Percentiles rank a stretch among this genome's conserved stretches.
These are phyloP conservation scores for Lepidonotus clava DNA, from an alignment of 2,888 invertebrate genomes.

Conservation along the genomic window DNA sequence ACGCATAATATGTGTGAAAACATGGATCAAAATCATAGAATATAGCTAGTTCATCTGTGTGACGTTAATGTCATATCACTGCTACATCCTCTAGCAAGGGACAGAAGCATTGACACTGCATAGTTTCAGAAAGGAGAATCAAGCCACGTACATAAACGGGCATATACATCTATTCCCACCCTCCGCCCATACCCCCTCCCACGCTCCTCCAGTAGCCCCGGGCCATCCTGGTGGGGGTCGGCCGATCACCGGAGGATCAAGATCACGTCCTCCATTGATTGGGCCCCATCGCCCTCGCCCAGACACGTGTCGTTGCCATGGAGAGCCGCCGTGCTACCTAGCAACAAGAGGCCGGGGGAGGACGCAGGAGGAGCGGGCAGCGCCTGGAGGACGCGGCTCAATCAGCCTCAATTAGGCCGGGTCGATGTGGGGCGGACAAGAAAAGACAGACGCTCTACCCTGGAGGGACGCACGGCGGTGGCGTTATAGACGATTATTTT, in stretches of 20 bases:
- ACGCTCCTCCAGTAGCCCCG: background rate
- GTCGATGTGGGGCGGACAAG: slow-evolving; percentile 2
- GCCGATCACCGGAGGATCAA: slow-evolving; percentile 39
- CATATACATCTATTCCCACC: too few species aligned
- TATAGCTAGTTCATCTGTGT: too few species aligned
- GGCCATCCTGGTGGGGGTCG: background rate
- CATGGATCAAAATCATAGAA: too few species aligned
- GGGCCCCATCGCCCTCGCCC: background rate
- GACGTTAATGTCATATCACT: too few species aligned
- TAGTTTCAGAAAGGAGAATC: too few species aligned
- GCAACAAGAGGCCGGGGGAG: slow-evolving; percentile 37
- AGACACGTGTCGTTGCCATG: slow-evolving; percentile 52
- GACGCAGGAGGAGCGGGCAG: background rate
- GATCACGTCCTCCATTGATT: slow-evolving; percentile 47
- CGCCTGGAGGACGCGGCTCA: slow-evolving; percentile 44
- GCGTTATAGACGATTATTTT: too few species aligned
- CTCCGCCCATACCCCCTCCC: background rate
- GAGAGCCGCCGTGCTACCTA: slow-evolving; percentile 1
- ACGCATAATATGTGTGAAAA: too few species aligned
- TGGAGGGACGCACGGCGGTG: too few species aligned
- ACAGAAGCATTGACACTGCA: too few species aligned
- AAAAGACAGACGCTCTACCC: too few species aligned
- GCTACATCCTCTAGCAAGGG: too few species aligned
- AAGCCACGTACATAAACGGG: too few species aligned
- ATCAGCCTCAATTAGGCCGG: slow-evolving; percentile 38